Percentiles rank a stretch among this genome's conserved stretches.
phyloP scores from a whole-genome alignment of 1,140 invertebrate genomes.

The Microplitis mediator region DNA sequence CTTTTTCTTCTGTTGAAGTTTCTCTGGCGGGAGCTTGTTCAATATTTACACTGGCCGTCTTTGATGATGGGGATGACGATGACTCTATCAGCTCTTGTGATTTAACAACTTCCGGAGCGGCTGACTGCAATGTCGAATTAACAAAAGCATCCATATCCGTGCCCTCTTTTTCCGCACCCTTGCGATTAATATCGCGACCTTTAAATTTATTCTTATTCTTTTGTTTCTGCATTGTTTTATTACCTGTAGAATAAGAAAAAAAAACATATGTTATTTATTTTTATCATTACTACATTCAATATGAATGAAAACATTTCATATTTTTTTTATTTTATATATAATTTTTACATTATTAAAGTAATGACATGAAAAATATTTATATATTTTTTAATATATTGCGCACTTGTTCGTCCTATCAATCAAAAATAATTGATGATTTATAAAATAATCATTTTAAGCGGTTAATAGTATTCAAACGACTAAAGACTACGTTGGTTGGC shows the following conservation, averaged over 20 bases:
- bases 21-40: neutral
- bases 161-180: constrained; percentile 62
- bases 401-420: too few species aligned
- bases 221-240: constrained; percentile 52
- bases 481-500: too few species aligned
- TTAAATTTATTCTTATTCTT: constrained; percentile 57
- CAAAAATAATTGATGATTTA: too few species aligned
- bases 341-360: too few species aligned
- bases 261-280: neutral
- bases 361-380: too few species aligned
- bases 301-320: neutral
- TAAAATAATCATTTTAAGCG: too few species aligned
- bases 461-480: too few species aligned
- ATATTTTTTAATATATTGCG: too few species aligned
- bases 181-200: constrained; percentile 56
- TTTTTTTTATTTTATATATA: too few species aligned
- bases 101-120: constrained; percentile 35
- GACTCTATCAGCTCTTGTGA: neutral
- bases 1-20: constrained; percentile 14
- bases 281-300: neutral
- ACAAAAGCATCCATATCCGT: constrained; percentile 64
- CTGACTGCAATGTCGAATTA: constrained; percentile 38
- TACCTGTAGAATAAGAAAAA: constrained; percentile 44
- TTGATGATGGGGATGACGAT: neutral
- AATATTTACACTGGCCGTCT: neutral